Conservation (phyloP, 1,140 invertebrate genomes). For the Acyrthosiphon pisum region DNA sequence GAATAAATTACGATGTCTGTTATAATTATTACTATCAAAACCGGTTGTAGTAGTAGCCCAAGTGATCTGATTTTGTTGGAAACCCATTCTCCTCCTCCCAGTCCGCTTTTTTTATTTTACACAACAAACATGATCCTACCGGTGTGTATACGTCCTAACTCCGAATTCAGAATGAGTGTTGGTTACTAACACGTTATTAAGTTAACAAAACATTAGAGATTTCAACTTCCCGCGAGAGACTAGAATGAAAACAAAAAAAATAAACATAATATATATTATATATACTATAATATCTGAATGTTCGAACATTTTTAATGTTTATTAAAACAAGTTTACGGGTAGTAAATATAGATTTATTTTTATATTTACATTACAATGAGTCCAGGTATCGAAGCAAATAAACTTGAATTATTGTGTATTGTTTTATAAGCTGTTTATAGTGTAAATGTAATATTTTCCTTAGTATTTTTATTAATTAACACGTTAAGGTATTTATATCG, state of each 20-base stretch:
- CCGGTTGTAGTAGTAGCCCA: constrained; percentile 27
- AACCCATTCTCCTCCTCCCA: constrained; percentile 15
- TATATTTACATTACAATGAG: not conserved
- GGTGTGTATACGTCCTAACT: not conserved
- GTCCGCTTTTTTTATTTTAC: not conserved
- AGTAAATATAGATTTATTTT: not conserved
- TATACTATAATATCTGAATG: not conserved
- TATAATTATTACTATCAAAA: constrained; percentile 52
- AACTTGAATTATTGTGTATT: not conserved
- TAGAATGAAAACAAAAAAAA: not conserved
- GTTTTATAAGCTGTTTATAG: not conserved
- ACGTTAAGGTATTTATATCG: not conserved
- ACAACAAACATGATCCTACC: not conserved
- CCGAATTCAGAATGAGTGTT: constrained; percentile 31
- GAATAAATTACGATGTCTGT: constrained; percentile 56
- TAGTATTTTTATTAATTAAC: not conserved
- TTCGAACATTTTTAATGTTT: not conserved
- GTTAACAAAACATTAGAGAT: constrained; percentile 2
- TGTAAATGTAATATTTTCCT: not conserved
- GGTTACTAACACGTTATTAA: constrained; percentile 24
- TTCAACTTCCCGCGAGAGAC: not conserved
- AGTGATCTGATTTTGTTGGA: constrained; percentile 48
- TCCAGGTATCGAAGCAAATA: not conserved
- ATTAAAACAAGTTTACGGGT: not conserved
- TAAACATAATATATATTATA: not conserved